Evolutionary conservation across 1,140 invertebrate species (phyloP).

Genomic region (Ectropis grisescens): DNA sequence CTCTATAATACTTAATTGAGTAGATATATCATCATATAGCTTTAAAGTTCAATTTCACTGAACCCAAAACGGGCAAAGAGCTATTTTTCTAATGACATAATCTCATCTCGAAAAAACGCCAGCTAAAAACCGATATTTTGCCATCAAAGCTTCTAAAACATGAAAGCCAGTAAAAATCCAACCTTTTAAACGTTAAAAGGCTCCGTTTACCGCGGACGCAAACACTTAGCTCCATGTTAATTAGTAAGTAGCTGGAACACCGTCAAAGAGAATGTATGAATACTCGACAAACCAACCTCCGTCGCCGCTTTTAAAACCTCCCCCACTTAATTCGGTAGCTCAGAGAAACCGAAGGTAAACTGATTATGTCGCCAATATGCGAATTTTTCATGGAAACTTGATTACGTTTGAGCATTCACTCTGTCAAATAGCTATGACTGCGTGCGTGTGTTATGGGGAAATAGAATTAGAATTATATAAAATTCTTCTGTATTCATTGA

Average conservation of each 20-base stretch:
- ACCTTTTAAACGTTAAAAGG: conserved; percentile 67
- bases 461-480: conserved; percentile 10
- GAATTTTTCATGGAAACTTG: conserved; percentile 41
- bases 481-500: too few species aligned
- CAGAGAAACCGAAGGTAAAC: conserved; percentile 65
- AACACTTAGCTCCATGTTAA: conserved; percentile 67
- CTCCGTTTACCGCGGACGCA: conserved; percentile 65
- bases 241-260: conserved; percentile 61
- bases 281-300: conserved; percentile 60
- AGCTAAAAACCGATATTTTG: conserved; percentile 44
- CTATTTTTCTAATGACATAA: conserved; percentile 28
- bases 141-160: conserved; percentile 55
- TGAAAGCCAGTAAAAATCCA: conserved; percentile 42
- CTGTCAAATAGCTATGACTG: not conserved
- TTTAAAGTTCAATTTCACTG: too few species aligned
- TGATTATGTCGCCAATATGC: conserved; percentile 59
- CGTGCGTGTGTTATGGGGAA: conserved; percentile 5
- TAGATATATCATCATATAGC: too few species aligned
- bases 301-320: conserved; percentile 62
- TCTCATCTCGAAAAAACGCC: conserved; percentile 42
- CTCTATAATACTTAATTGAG: too few species aligned
- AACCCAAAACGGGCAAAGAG: too few species aligned
- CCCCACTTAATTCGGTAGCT: conserved; percentile 57
- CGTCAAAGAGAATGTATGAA: conserved; percentile 69
- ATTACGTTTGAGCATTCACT: conserved; percentile 10